Percentiles rank a stretch among this genome's conserved stretches.
phyloP scores from a whole-genome alignment of 2,113 vertebrate species.

The Nettapus auritus region DNA sequence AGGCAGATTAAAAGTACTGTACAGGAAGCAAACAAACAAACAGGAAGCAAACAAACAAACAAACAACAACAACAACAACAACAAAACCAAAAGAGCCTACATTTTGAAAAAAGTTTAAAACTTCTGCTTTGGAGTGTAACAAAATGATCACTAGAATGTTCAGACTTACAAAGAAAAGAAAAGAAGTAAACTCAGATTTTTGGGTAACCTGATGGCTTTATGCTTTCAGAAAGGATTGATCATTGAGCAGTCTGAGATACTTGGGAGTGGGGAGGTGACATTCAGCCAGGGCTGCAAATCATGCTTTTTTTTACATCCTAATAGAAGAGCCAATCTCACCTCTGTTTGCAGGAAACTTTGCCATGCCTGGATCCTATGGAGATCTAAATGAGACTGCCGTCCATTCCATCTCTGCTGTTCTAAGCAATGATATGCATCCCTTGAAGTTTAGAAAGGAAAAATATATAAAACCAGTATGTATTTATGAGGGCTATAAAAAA shows the following conservation, averaged over 20 bases:
- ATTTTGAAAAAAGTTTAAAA: background rate
- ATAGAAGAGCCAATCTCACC: background rate
- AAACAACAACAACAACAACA: no score
- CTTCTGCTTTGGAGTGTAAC: background rate
- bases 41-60: background rate
- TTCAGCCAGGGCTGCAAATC: background rate
- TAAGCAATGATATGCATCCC: background rate
- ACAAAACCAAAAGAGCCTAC: background rate
- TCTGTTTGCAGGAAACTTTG: background rate
- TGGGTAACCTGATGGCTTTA: background rate
- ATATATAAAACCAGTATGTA: slow-evolving; percentile 37
- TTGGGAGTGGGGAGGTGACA: background rate
- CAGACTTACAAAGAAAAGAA: background rate
- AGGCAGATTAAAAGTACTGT: background rate
- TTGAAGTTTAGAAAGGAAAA: slow-evolving; percentile 35
- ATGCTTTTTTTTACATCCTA: background rate
- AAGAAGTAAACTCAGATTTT: background rate
- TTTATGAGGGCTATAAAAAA: slow-evolving; percentile 47
- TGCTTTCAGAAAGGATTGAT: background rate
- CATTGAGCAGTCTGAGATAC: background rate
- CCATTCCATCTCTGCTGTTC: background rate
- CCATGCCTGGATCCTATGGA: background rate
- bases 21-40: background rate
- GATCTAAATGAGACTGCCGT: background rate
- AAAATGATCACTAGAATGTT: background rate